A percentile compares a stretch with the other conserved stretches of the same genome.
Evolutionary conservation across 2,113 vertebrate species (phyloP).

Genomic region (Mungos mungo): DNA sequence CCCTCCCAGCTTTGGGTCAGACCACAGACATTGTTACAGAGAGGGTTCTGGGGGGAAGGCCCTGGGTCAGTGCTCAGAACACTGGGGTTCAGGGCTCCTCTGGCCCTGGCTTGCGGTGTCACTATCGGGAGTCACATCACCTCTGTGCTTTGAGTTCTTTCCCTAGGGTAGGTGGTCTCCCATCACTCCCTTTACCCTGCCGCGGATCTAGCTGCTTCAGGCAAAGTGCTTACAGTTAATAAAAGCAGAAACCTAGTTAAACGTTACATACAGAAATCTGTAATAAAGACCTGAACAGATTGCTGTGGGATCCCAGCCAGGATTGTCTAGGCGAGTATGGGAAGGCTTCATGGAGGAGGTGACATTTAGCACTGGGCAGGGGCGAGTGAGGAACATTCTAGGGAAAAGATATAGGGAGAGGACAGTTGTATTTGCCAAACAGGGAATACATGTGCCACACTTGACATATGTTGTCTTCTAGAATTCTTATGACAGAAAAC

Average conservation of each 20-base stretch:
- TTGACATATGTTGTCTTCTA: neutral
- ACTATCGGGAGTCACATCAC: neutral
- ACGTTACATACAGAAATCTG: neutral
- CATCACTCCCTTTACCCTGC: fast-evolving
- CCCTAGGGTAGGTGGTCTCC: neutral
- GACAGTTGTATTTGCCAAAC: neutral
- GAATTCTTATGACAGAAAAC: neutral
- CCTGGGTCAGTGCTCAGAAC: neutral
- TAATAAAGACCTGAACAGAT: neutral
- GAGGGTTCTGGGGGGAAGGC: neutral
- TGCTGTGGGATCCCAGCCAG: neutral
- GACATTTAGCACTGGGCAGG: neutral
- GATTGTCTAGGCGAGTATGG: neutral
- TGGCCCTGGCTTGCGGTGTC: neutral
- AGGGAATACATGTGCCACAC: fast-evolving
- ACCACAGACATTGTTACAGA: neutral
- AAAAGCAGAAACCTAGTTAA: neutral
- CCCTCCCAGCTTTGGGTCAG: neutral
- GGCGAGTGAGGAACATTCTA: neutral
- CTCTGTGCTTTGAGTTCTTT: neutral
- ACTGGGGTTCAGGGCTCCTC: neutral
- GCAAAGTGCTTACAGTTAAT: neutral
- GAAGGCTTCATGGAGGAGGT: neutral
- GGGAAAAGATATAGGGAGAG: neutral
- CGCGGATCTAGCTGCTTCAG: neutral